These are phyloP conservation scores for Iphiclides podalirius DNA, from an alignment of 2,888 invertebrate species.

Conservation along the genomic window DNA sequence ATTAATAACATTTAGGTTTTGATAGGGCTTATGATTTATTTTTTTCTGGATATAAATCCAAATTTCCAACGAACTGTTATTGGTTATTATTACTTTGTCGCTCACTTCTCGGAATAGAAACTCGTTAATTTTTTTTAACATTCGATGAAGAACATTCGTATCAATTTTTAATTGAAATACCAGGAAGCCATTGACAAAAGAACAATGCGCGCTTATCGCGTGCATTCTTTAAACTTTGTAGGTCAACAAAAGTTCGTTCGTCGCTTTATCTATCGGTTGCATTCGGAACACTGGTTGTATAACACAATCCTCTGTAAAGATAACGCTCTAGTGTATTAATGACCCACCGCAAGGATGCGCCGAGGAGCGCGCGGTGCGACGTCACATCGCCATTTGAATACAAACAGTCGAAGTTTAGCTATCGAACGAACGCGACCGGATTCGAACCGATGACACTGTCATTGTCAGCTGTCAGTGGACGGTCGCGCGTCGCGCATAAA, in stretches of 20 bases:
- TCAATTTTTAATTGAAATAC: slow-evolving; percentile 1
- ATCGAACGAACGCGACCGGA: slow-evolving; percentile 39
- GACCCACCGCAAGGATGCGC: slow-evolving; percentile 32
- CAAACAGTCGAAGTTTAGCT: slow-evolving; percentile 34
- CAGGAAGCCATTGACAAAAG: slow-evolving; percentile 13
- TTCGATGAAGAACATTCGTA: not conserved
- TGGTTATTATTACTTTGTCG: not conserved
- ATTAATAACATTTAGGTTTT: too few relatives aligned
- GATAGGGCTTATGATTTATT: too few relatives aligned
- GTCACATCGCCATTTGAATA: slow-evolving; percentile 29
- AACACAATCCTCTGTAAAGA: slow-evolving; percentile 17
- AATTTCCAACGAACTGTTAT: too few relatives aligned
- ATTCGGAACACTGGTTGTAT: slow-evolving; percentile 21
- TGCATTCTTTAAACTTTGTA: too few relatives aligned
- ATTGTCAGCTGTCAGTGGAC: slow-evolving; percentile 29
- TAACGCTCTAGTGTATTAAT: slow-evolving; percentile 22
- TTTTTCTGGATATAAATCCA: too few relatives aligned
- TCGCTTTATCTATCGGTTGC: slow-evolving; percentile 22
- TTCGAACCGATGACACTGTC: slow-evolving; percentile 38
- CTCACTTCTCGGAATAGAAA: not conserved
- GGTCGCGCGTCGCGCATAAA: slow-evolving; percentile 21
- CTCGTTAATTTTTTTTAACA: not conserved
- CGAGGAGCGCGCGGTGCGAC: slow-evolving; percentile 36
- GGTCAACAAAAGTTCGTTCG: not conserved
- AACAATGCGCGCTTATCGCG: slow-evolving; percentile 2